Evolutionary conservation across 2,888 invertebrate genomes (phyloP), one percentile per base, ranked within the genome.

Genomic region (Habroteleia sp.): DNA sequence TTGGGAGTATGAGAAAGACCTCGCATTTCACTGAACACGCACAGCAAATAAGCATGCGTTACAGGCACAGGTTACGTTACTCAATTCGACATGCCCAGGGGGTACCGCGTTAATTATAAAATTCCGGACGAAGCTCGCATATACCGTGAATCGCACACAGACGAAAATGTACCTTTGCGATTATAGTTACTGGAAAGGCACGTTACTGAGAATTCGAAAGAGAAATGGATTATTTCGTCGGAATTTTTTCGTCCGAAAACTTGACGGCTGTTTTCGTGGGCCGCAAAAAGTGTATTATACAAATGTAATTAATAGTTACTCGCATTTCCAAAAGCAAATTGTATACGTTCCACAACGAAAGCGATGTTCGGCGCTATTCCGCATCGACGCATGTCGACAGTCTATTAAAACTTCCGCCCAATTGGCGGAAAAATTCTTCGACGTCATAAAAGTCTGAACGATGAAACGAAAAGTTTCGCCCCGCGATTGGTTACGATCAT

Each of bases 31-130:
- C 39, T 35, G 54, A 54, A 48, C 66, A 63, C 69, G 41, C 41
- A 39, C 44, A 41, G 35, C 62, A 48, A 62, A 73, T 66, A 50
- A 74, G 39, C 62, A 74, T 66, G 63, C 54, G 48, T 74, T 77
- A 66, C 66, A 65, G 54, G 63, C 72, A 76, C 56, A 69, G 39
- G 52, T 65, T 65, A 60, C 62, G 75, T 74, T 71, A 68, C 77
- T 74, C 78, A 74, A 81, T 81, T 79, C 74, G 71, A 69, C 79
- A 79, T 82, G 79, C 83, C 81, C 79, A 62, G 77, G 81, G 81
- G 82, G 84, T 83, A 82, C 81, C 80, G 79, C 82, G 82, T 83
- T 85, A 85, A 85, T 85, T 84, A 85, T 83, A 82, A 83, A 84
- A 84, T 79, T 82, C 80, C 80, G 65, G 74, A 66, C 79, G 76